Base-by-base conservation (phyloP, 2,888 invertebrate genomes). In the Dyspetes luteomarginatus region DNA sequence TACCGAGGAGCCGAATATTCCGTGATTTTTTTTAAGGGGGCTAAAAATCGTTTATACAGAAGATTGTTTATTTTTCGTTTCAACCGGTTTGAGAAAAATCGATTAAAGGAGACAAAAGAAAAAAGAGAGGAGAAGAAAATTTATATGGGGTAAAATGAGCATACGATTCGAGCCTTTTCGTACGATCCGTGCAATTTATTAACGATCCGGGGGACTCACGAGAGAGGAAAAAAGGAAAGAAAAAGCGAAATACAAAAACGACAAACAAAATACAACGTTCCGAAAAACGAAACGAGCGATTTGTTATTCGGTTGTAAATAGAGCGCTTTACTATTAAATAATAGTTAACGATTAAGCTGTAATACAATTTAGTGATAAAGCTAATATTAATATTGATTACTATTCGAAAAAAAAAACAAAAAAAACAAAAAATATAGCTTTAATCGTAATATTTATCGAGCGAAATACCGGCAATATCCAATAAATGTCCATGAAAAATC, bases 241-340 rank as follows among this genome's bases (percentile, higher is more conserved):
- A 36, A 28, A 28, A 28, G 5, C 3, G 28, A 28, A 48, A 48
- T 1, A 48, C 12, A 52, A 17, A 43, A 73, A 55, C 52, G n/a
- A 30, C 22, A 64, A 15, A 55, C 26, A 69, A n/a, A n/a, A n/a
- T 36, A 77, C 58, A 82, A 62, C 73, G 80, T 81, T 82, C 79
- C 74, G 79, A 67, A 78, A 77, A 76, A 68, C 81, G 69, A 75
- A 82, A 78, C 78, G 75, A 83, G 82, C 81, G 79, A 77, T 77
- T 90, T 90, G 89, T 91, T 90, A 86, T 89, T 91, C 88, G 88
- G 87, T 90, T 91, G 91, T 91, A 91, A 90, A 91, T 91, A 91
- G 89, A 89, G 88, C 85, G 86, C 89, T 90, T 85, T 82, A 82
- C 81, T 72, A 84, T 83, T 82, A 80, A 83, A 78, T 55, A 50